Evolutionary conservation across 2,888 invertebrate species (phyloP), one percentile per base, ranked within the genome.

Genomic region (Conus canariensis): DNA sequence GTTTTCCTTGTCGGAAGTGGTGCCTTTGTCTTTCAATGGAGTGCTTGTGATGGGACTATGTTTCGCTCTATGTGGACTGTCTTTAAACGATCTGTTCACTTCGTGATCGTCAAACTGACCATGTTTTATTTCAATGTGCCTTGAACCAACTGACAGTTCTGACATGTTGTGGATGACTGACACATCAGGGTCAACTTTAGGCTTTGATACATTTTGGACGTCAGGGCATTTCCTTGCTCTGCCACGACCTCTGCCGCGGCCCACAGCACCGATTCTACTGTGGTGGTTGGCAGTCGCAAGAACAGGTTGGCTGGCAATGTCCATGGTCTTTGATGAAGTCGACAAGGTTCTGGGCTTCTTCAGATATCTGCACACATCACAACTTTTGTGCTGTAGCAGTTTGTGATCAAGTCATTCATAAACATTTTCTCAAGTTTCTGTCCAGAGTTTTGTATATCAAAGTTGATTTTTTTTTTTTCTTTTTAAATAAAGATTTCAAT

Each of bases 1-100:
- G 60, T 85, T 85, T 25, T 85, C 85, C n/a, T 85, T 85, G 85
- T 60, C 85, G 0, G 85, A 85, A 12, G 60, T 25, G 8, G 22
- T n/a, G 14, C 25, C 25, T 12, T 85, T 85, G 5, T 22, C 82
- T 58, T 56, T 83, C 8, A 19, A 83, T 22, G 82, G 58, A 19
- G 82, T 83, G 56, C 82, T 58, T 3, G 82, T 83, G 1, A 5
- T 56, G 3, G 82, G 56, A 58, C 6, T 12, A 30, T 45, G 12
- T 30, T n/a, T 45, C 56, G 6, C 45, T 6, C 16, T 80, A 12
- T 19, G 45, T 80, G 80, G 45, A 12, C 45, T 45, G 3, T 80
- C 56, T 14, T 14, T 4, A 12, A n/a, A 14, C 7, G 80, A 80
- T 80, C 14, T 45, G 14, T 2, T 45, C 16, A 7, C 45, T 19